phyloP scores from a whole-genome alignment of 2,113 vertebrate genomes.

The Pachyramphus minor region DNA sequence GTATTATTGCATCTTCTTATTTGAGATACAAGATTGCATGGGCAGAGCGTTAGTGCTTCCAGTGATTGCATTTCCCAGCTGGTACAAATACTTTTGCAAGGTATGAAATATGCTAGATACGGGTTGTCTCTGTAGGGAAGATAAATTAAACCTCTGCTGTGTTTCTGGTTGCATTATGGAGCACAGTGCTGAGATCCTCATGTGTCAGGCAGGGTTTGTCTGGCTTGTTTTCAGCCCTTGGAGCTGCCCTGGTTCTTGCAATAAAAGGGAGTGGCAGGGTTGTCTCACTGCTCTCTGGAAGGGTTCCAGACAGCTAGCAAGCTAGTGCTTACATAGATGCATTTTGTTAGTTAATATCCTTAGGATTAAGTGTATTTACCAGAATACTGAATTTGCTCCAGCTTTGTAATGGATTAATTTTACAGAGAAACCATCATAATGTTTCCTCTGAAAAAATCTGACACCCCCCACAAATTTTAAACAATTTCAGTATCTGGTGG shows the following conservation, averaged over 20 bases:
- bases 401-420: background rate
- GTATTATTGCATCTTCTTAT: background rate
- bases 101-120: background rate
- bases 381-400: background rate
- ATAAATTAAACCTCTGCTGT: background rate
- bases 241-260: background rate
- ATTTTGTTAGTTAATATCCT: background rate
- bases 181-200: background rate
- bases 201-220: background rate
- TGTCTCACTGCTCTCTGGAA: background rate
- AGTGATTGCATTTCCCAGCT: background rate
- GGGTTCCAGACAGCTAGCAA: background rate
- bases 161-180: background rate
- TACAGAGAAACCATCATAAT: background rate
- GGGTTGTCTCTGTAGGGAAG: background rate
- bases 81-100: background rate
- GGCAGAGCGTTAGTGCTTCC: background rate
- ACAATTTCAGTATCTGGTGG: background rate
- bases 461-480: background rate
- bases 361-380: background rate
- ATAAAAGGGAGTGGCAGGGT: background rate
- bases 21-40: background rate
- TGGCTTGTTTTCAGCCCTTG: background rate
- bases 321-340: background rate
- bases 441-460: background rate